Base-by-base conservation (phyloP, 2,113 vertebrate genomes). In the Cololabis saira region DNA sequence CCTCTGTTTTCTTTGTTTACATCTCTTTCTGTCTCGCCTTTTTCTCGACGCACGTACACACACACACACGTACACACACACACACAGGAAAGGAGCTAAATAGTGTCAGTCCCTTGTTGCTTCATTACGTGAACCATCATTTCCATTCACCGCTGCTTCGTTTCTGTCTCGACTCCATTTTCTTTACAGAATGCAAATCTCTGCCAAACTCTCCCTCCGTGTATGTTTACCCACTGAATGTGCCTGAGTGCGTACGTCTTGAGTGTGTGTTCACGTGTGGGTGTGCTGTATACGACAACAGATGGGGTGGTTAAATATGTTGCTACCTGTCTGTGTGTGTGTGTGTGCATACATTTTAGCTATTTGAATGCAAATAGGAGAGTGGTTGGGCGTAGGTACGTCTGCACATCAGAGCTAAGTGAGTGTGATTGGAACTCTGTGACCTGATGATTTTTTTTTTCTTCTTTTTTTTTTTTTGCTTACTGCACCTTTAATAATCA, bases 401-500 rank as follows among this genome's bases (percentile, higher is more conserved):
- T 74, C 40, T 83, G 33, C 56, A 30, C 62, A 42, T 71, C 65
- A 57, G 43, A 61, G 72, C 48, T 53, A 1, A 58, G 70, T 63
- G 24, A 41, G 30, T 13, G 51, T 47, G 22, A 9, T 2, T 0
- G 42, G 22, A 68, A 59, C 33, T 19, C 47, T 48, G 12, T 77
- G 17, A 21, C 67, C 64, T 10, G 5, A 45, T 49, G 40, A 14
- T 37, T 51, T 18, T 62, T 42, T 76, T 58, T 75, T 51, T 11
- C 10, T 37, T 1, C 10, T 37, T 7, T 7, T 37, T 4, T 37
- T 37, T 37, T 37, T 37, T 37, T 37, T 83, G 22, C 86, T 67
- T 76, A 71, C 60, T 70, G 75, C 82, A 87, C 85, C 81, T 90
- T 83, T 81, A 71, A 63, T 83, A 81, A 71, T 72, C 60, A 66